phyloP scores from a whole-genome alignment of 1,140 invertebrate species.

The Pseudachorutes palmiensis region DNA sequence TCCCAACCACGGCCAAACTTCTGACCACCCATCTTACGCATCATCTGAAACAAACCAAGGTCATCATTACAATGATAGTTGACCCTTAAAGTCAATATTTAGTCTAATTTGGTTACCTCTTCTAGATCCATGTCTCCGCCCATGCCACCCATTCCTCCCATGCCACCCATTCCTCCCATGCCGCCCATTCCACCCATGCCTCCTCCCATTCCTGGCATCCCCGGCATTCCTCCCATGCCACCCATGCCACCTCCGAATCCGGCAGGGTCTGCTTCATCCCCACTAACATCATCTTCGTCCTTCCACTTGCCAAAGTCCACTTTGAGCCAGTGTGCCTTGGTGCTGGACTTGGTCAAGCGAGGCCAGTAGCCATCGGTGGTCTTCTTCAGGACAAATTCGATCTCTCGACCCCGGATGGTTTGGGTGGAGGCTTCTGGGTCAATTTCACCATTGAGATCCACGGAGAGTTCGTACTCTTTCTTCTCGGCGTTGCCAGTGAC shows the following conservation, averaged over 20 bases:
- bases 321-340: conserved; percentile 91
- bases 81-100: not conserved
- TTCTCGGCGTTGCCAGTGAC: conserved; percentile 71
- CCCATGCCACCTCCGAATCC: conserved; percentile 47
- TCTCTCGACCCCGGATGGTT: conserved; percentile 56
- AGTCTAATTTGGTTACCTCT: not conserved
- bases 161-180: conserved; percentile 34
- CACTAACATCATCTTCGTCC: conserved; percentile 88
- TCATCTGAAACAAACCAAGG: conserved; percentile 19
- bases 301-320: conserved; percentile 95
- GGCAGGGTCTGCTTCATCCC: no score
- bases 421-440: conserved; percentile 60
- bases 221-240: conserved; percentile 19
- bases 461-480: conserved; percentile 72
- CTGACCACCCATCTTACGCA: conserved; percentile 41
- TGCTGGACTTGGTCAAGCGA: conserved; percentile 58
- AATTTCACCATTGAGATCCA: conserved; percentile 74
- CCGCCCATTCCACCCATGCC: conserved; percentile 49
- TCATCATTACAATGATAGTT: not conserved
- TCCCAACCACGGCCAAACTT: conserved; percentile 37
- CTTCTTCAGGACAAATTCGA: conserved; percentile 70
- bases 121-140: conserved; percentile 28
- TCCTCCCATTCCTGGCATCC: conserved; percentile 27
- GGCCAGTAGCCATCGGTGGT: conserved; percentile 75
- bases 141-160: conserved; percentile 42